Evolutionary conservation across 2,888 invertebrate genomes (phyloP), one percentile per base, ranked within the genome.

Genomic region (Ditylenchus weischeri): DNA sequence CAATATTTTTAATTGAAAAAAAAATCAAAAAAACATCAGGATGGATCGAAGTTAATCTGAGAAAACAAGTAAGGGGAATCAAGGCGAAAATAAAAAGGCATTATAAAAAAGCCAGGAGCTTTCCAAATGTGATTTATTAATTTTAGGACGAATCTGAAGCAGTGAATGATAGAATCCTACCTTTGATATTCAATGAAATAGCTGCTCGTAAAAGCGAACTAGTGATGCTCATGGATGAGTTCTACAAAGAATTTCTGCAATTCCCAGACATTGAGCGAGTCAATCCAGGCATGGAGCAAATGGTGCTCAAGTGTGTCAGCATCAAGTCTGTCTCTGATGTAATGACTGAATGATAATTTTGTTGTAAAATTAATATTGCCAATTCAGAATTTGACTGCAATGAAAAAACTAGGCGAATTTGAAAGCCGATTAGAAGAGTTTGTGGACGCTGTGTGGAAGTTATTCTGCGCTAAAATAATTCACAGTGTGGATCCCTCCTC

Each of bases 371-470:
- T 43, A 29, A 29, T 29, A 29, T 29, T 29, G 29, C 29, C 5
- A 10, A 13, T 48, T 58, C 54, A 74, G 67, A 68, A 67, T n/a
- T 66, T 75, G 11, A 64, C 72, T 0, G 75, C 75, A 2, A 74
- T 75, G 75, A 65, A 71, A 18, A 69, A 70, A 68, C 69, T 75
- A 18, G 72, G 69, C 0, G 67, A 70, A 43, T 63, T 75, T 7
- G 58, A 64, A 0, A 68, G 66, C 57, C 68, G 72, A 11, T 23
- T 75, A 47, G 65, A 59, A 6, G 61, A 69, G 0, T 72, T 75
- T 54, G 60, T 73, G n/a, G 71, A 72, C n/a, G 70, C 70, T 29
- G 72, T 74, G 47, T 74, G 74, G 59, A 70, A 74, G 23, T 62
- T 36, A n/a, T 66, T 66, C 35, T 62, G 61, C n/a, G 35, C 51